These are phyloP conservation scores for Corythaixoides concolor DNA, from an alignment of 2,113 vertebrate genomes.

Conservation along the genomic window DNA sequence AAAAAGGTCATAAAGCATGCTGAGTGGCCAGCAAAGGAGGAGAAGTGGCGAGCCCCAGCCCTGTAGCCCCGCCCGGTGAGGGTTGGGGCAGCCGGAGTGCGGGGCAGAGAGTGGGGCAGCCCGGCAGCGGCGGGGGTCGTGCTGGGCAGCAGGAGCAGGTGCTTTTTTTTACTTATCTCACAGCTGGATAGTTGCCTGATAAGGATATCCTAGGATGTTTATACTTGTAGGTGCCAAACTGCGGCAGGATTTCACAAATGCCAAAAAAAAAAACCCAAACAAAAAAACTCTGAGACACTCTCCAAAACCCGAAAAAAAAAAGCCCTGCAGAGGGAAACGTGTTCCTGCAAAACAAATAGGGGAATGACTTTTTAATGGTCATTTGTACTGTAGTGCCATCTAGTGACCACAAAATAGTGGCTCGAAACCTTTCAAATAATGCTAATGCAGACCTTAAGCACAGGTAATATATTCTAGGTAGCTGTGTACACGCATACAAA, in stretches of 20 bases:
- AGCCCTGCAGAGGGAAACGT: neutral
- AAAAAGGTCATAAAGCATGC: neutral
- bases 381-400: constrained; percentile 39
- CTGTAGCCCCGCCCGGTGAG: neutral
- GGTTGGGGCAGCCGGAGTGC: neutral
- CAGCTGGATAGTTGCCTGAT: too few species aligned
- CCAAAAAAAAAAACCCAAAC: neutral
- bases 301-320: neutral
- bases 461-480: neutral
- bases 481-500: neutral
- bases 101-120: neutral
- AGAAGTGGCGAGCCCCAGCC: neutral
- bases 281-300: too few species aligned
- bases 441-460: neutral
- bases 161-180: neutral
- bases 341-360: neutral
- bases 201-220: neutral
- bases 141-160: neutral
- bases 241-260: neutral
- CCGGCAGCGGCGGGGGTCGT: too few species aligned
- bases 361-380: accelerated
- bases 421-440: neutral
- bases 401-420: neutral
- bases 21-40: neutral
- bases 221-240: neutral